Conservation (phyloP, 2,797 vertebrate genomes). For the Sebastolobus altivelis region DNA sequence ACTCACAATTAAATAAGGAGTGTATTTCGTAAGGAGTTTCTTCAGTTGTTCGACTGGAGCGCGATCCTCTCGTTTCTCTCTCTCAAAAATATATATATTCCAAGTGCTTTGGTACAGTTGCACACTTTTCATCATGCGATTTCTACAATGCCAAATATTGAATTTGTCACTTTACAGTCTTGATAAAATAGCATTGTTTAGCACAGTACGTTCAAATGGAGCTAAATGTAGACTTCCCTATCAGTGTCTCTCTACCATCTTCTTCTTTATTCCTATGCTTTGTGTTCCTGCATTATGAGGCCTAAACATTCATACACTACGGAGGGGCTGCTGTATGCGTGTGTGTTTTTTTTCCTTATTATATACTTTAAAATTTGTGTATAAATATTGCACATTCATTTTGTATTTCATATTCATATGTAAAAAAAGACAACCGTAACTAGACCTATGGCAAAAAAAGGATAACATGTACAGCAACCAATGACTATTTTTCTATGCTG, state of each 20-base stretch:
- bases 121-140: slow-evolving; percentile 62
- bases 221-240: slow-evolving; percentile 53
- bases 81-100: slow-evolving; percentile 26
- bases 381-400: slow-evolving; percentile 82
- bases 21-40: slow-evolving; percentile 32
- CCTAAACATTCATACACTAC: slow-evolving; percentile 64
- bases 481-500: slow-evolving; percentile 27
- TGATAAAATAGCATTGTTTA: slow-evolving; percentile 30
- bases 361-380: slow-evolving; percentile 63
- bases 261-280: slow-evolving; percentile 15
- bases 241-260: slow-evolving; percentile 69
- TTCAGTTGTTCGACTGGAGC: slow-evolving; percentile 52
- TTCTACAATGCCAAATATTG: slow-evolving; percentile 63
- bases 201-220: slow-evolving; percentile 46
- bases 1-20: slow-evolving; percentile 44
- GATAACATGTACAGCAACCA: slow-evolving; percentile 26
- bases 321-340: slow-evolving; percentile 40
- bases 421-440: slow-evolving; percentile 50
- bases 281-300: slow-evolving; percentile 17
- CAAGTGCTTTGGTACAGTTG: slow-evolving; percentile 67
- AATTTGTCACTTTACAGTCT: slow-evolving; percentile 37
- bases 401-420: slow-evolving; percentile 69
- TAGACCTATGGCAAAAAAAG: slow-evolving; percentile 50
- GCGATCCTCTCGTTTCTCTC: slow-evolving; percentile 3
- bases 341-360: slow-evolving; percentile 30